phyloP scores from a whole-genome alignment of 2,797 vertebrate genomes.

The Sitta carolinensis region DNA sequence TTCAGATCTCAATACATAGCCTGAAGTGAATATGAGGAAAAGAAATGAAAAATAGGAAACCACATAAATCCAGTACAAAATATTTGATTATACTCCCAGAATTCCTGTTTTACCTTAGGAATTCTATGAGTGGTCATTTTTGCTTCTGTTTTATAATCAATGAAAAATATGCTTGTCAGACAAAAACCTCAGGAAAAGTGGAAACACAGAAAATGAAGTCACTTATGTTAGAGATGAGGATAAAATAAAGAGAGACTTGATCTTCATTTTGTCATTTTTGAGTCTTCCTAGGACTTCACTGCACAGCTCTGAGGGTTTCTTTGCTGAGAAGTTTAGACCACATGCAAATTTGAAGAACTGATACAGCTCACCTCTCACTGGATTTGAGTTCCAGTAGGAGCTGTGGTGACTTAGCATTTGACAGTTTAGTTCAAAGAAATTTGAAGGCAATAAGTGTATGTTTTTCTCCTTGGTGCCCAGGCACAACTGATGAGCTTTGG shows the following conservation, averaged over 20 bases:
- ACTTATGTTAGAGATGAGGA: neutral
- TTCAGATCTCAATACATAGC: neutral
- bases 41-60: neutral
- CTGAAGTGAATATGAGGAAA: neutral
- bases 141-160: neutral
- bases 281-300: neutral
- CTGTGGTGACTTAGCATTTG: neutral
- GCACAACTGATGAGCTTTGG: slow-evolving; percentile 7
- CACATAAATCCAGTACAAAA: neutral
- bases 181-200: neutral
- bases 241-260: neutral
- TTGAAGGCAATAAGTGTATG: neutral
- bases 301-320: neutral
- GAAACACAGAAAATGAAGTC: neutral
- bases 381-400: neutral
- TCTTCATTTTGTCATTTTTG: neutral
- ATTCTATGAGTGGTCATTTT: neutral
- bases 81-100: neutral
- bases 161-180: neutral
- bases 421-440: neutral
- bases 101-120: neutral
- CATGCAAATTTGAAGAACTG: neutral
- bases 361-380: neutral
- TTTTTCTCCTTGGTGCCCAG: neutral
- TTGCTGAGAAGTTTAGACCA: neutral